Base-by-base conservation (phyloP, 2,888 invertebrate genomes). In the Thyatira batis region DNA sequence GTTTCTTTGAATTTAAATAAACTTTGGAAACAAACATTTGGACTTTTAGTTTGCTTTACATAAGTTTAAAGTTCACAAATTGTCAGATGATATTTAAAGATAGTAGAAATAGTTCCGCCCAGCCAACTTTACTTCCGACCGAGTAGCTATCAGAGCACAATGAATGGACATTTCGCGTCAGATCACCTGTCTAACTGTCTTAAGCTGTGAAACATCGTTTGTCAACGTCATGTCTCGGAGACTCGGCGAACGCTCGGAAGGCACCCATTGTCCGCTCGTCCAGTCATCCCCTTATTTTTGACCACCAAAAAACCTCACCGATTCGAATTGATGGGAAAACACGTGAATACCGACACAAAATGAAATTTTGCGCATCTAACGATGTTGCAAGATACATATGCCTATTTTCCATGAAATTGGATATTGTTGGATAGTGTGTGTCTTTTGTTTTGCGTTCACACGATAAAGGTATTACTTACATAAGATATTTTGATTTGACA, bases 111-210 rank as follows among this genome's bases (percentile, higher is more conserved):
- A 57, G 54, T 57, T 45, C 62, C 48, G 45, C 49, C 58, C 49
- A 52, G 50, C 56, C 58, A 55, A 63, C 53, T 66, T 67, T 58
- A 63, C 62, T 65, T 63, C 63, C 65, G 70, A 70, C 67, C 67
- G 65, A 76, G 73, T 67, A 64, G 73, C 71, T 73, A 70, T 61
- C 69, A 64, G 72, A 74, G 74, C 64, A 63, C 83, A 80, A 83
- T 82, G 80, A 80, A 84, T 81, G 81, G 83, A 72, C 84, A 80
- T 73, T 69, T 80, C 80, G 67, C 71, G 66, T 74, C 76, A 82
- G 80, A 86, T 87, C 87, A 87, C 87, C 88, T 86, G 86, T 86
- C 86, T 78, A 77, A 82, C 80, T 82, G 80, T 83, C 84, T 78
- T 76, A 69, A 77, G 78, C 75, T 72, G 73, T 68, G 71, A 71